Evolutionary conservation across 1,140 invertebrate genomes (phyloP), one percentile per base, ranked within the genome.

Genomic region (Pomacea maculata): DNA sequence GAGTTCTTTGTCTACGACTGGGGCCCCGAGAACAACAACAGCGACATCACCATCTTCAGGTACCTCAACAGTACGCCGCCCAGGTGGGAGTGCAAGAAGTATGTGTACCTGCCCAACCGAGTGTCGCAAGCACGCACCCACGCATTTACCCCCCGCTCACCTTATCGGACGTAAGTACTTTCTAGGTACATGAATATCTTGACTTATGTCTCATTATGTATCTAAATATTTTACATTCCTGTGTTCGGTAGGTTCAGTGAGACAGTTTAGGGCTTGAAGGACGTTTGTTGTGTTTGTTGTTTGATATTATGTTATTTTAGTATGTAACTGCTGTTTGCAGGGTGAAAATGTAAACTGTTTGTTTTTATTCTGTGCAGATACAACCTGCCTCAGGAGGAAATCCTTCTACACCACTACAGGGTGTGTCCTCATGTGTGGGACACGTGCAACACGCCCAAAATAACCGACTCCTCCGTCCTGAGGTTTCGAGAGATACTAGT

Each of bases 1-100:
- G 74, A 83, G 67, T 83, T 83, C 72, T 83, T 83, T 63, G 63
- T 83, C 4, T 74, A 80, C 70, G 67, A 78, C 61, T 83, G 82
- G 82, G 82, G 79, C 1, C 79, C 82, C 14, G 5, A 25, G 45
- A 71, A 70, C 77, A 71, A 21, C 45, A n/a, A 71, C 21, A 70
- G 45, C 52, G 65, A 78, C 21, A 54, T 78, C 45, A 70, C 21
- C 45, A 21, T 57, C 17, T 78, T 78, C 65, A 21, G 77, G 45
- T 78, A 78, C 17, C 67, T 78, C 19, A 78, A 78, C 77, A 78
- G 77, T 65, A 78, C 77, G 10, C 8, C 4, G 77, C 77, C 77
- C 45, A 65, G 77, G 52, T 67, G 67, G 29, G 77, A 78, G 54
- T 71, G 77, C 57, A 68, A 55, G 67, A 78, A 78, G 52, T 78